These are phyloP conservation scores for Rhagophthalmus giganteus DNA, from an alignment of 2,888 invertebrate genomes.

Conservation along the genomic window DNA sequence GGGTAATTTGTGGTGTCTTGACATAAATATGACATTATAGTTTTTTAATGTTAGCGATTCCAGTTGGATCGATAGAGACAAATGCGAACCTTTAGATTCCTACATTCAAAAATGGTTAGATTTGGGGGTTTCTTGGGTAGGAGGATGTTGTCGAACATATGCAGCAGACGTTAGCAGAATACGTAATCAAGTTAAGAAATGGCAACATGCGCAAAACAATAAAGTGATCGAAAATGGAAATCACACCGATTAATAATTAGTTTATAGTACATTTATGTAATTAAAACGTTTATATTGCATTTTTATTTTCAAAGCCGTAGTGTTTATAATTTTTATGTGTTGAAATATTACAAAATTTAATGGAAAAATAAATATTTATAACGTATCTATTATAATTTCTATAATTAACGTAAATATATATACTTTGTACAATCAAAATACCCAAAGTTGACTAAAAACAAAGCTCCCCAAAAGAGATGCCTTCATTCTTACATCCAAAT, in stretches of 20 bases:
- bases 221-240: not conserved
- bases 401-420: too few species aligned
- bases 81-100: conserved; percentile 69
- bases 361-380: too few species aligned
- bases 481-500: too few species aligned
- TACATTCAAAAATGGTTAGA: conserved; percentile 81
- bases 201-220: conserved; percentile 40
- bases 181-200: conserved; percentile 62
- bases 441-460: too few species aligned
- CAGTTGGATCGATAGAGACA: conserved; percentile 73
- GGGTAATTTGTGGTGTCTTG: conserved; percentile 58
- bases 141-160: conserved; percentile 90
- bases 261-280: not conserved
- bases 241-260: too few species aligned
- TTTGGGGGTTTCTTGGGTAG: conserved; percentile 80
- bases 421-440: too few species aligned
- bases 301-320: not conserved
- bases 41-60: not conserved
- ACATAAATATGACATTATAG: not conserved
- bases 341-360: too few species aligned
- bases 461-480: too few species aligned
- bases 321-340: not conserved
- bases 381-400: too few species aligned
- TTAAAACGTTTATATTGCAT: not conserved
- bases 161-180: conserved; percentile 79